A percentile compares a stretch with the other conserved stretches of the same genome.
phyloP scores from a whole-genome alignment of 2,797 vertebrate species.

The Protonibea diacanthus region DNA sequence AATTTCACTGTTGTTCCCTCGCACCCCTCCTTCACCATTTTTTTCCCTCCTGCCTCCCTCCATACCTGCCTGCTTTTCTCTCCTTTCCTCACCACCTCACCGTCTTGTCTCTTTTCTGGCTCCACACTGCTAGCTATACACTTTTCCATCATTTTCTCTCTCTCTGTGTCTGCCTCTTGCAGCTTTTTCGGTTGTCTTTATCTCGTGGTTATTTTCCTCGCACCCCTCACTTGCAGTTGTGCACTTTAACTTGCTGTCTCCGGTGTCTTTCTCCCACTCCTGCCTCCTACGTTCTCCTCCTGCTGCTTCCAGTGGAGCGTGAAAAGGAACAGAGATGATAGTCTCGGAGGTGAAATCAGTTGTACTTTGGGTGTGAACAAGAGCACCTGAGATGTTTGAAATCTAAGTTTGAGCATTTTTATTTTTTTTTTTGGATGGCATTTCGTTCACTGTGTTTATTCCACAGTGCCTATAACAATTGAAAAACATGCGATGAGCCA shows the following conservation, averaged over 20 bases:
- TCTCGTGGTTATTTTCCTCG: conserved; percentile 40
- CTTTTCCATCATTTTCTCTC: conserved; percentile 57
- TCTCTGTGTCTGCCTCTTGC: conserved; percentile 36
- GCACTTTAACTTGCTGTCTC: conserved; percentile 53
- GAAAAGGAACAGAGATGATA: conserved; percentile 53
- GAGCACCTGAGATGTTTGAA: conserved; percentile 19
- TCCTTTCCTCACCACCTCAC: conserved; percentile 1
- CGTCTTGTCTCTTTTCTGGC: conserved; percentile 57
- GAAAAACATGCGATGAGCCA: conserved; percentile 57
- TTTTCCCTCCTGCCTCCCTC: not conserved
- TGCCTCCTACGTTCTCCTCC: conserved; percentile 46
- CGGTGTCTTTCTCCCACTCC: conserved; percentile 39
- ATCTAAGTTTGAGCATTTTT: not conserved
- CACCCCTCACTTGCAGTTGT: conserved; percentile 41
- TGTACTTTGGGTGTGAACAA: conserved; percentile 23
- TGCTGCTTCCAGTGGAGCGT: conserved; percentile 37
- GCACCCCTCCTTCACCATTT: not conserved
- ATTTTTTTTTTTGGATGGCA: not conserved
- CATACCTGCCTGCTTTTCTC: not conserved
- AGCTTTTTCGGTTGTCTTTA: conserved; percentile 55
- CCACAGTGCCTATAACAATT: conserved; percentile 36
- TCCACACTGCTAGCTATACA: conserved; percentile 40
- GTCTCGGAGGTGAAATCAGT: conserved; percentile 59
- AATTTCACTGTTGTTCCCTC: conserved; percentile 41
- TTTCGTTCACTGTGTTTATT: conserved; percentile 49